These are phyloP conservation scores for Simalia tracyae DNA, from an alignment of 2,797 vertebrate species.

Conservation along the genomic window DNA sequence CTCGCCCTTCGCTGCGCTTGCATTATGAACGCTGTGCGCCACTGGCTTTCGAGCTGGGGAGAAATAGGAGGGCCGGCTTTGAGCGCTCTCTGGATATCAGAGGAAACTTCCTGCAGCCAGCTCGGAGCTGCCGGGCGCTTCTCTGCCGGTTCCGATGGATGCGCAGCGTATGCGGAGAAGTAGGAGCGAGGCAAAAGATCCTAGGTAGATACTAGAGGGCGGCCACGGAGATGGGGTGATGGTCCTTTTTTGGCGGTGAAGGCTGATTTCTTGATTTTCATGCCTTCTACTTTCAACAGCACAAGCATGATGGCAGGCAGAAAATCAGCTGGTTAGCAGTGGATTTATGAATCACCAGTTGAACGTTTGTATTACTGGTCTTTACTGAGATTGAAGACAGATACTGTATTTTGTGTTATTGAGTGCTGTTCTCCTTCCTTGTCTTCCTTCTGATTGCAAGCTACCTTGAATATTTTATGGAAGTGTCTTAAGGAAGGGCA, in stretches of 20 bases:
- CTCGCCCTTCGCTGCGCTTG: background rate
- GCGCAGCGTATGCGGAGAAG: background rate
- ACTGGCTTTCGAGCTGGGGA: conserved; percentile 11
- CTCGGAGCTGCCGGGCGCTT: background rate
- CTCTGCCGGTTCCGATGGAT: conserved; percentile 35
- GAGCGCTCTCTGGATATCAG: background rate
- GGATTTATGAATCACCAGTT: no score
- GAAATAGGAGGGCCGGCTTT: background rate
- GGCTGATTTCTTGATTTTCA: no score
- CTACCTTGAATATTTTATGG: background rate
- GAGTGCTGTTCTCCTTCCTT: background rate
- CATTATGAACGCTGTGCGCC: conserved; percentile 26
- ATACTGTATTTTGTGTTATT: background rate
- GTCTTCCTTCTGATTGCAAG: background rate
- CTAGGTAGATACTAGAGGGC: background rate
- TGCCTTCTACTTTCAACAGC: background rate
- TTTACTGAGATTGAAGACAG: background rate
- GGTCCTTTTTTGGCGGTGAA: background rate
- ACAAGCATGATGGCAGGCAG: background rate
- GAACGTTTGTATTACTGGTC: background rate
- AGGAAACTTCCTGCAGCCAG: background rate
- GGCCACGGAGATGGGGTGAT: background rate
- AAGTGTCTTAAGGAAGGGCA: background rate
- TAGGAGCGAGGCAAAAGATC: conserved; percentile 12
- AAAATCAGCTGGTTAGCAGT: background rate